phyloP scores from a whole-genome alignment of 2,888 invertebrate genomes.

The Ecdyonurus torrentis region DNA sequence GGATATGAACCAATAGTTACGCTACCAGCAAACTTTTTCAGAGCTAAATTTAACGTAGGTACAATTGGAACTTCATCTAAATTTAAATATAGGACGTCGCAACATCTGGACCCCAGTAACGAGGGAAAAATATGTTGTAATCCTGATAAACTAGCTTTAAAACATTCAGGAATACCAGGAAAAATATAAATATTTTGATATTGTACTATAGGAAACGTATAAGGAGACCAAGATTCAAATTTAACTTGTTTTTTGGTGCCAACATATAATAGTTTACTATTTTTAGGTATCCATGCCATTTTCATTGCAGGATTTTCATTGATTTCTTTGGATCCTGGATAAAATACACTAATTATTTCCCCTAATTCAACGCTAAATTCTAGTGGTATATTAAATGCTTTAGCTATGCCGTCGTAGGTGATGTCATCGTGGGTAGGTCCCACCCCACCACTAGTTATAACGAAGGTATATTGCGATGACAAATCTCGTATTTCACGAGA shows the following conservation, averaged over 20 bases:
- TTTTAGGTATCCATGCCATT: constrained; percentile 23
- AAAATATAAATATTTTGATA: constrained; percentile 5
- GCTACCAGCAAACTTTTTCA: constrained; percentile 26
- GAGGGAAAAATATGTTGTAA: constrained; percentile 10
- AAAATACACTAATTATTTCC: constrained; percentile 14
- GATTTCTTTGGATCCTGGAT: neutral
- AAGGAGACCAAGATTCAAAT: constrained; percentile 14
- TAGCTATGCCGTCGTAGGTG: constrained; percentile 50
- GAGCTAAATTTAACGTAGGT: constrained; percentile 24
- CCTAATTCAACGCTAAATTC: constrained; percentile 28
- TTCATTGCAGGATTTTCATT: constrained; percentile 15
- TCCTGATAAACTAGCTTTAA: constrained; percentile 15
- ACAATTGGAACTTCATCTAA: constrained; percentile 24
- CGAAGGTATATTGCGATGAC: constrained; percentile 40
- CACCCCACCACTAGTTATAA: constrained; percentile 59
- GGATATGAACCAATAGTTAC: constrained; percentile 43
- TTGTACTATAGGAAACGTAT: constrained; percentile 15
- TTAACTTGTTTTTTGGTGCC: constrained; percentile 20
- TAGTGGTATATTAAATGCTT: constrained; percentile 32
- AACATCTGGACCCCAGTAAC: constrained; percentile 15
- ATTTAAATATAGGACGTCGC: constrained; percentile 19
- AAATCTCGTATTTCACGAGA: constrained; percentile 42
- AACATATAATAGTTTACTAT: neutral
- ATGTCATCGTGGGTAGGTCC: constrained; percentile 66
- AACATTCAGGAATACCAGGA: constrained; percentile 5